Base-by-base conservation (phyloP, 1,140 invertebrate genomes). In the Drosophila repletoides region DNA sequence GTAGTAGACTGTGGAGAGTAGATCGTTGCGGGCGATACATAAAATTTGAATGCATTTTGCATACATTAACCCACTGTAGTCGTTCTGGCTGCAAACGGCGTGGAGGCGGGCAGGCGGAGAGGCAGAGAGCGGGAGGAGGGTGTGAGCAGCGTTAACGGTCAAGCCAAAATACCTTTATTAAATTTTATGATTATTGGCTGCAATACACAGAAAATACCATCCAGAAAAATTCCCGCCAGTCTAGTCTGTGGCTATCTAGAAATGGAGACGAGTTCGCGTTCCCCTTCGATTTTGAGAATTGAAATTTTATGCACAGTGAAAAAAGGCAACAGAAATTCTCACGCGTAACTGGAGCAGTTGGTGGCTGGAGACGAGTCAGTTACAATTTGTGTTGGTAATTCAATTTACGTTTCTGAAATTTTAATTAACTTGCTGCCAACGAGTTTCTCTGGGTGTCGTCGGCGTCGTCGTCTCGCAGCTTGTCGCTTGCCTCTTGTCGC, bases 1-100 rank as follows among this genome's bases (percentile, higher is more conserved):
- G 49, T 53, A 24, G 17, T 51, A 52, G 29, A 43, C 24, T 31
- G n/a, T n/a, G 52, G 31, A 36, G 40, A 33, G 46, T 15, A 81
- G 80, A 86, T 86, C 81, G 80, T 69, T 72, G 75, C 67, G 34
- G 80, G 72, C 72, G 80, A 86, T 86, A 86, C 80, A 86, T 86
- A 80, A 86, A 86, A 86, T 86, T 86, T 86, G 80, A 86, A 86
- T 86, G 80, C 76, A 72, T 87, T 86, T 86, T 86, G 80, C 80
- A 86, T 86, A 86, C 80, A 86, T 86, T 86, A 86, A 80, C 80
- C 80, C 80, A 86, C 80, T 86, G 81, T 75, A 61, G 72, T 46
- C 49, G 46, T 28, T 17, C 31, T n/a, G n/a, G 19, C 48, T 61
- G 29, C n/a, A n/a, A n/a, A n/a, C n/a, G n/a, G n/a, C n/a, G n/a